These are phyloP conservation scores for Saccopteryx leptura DNA, from an alignment of 2,113 vertebrate genomes.

Conservation along the genomic window DNA sequence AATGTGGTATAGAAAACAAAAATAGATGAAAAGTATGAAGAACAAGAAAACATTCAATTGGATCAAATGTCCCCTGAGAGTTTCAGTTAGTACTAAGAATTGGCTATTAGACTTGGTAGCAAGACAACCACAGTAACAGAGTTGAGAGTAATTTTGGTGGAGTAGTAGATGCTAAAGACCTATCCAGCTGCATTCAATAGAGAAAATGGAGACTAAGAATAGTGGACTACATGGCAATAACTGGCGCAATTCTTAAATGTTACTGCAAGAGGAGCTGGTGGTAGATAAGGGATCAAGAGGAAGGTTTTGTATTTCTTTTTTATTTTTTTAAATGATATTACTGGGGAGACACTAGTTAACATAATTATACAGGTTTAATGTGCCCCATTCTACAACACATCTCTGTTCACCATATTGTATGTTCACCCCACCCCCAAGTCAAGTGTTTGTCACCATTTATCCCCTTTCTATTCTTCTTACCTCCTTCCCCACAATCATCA, in stretches of 20 bases:
- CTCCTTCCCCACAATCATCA: no score
- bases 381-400: no score
- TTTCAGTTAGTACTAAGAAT: background rate
- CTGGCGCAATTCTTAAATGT: background rate
- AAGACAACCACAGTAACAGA: background rate
- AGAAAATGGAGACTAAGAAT: background rate
- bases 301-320: background rate
- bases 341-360: no score
- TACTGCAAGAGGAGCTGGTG: background rate
- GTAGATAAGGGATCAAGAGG: background rate
- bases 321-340: no score
- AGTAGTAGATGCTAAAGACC: background rate
- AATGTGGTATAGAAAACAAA: background rate
- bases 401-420: no score
- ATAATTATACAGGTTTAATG: no score
- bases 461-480: no score
- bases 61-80: background rate
- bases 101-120: background rate
- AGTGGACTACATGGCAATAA: background rate
- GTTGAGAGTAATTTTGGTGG: background rate
- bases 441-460: no score
- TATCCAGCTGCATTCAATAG: background rate
- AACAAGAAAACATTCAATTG: background rate
- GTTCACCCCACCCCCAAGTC: no score
- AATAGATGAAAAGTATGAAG: background rate